phyloP scores from a whole-genome alignment of 2,888 invertebrate species.

The Hemaris fuciformis region DNA sequence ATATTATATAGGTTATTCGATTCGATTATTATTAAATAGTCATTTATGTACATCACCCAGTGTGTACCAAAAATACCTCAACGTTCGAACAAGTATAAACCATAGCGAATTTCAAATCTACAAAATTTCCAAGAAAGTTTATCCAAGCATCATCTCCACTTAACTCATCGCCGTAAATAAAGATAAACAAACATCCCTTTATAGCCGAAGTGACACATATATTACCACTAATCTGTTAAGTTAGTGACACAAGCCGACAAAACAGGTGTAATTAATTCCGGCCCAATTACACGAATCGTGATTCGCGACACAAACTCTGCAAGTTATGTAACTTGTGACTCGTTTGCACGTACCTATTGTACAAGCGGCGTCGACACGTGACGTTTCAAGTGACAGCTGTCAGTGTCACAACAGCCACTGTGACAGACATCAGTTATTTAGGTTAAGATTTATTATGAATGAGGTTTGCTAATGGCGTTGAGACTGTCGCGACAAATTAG shows the following conservation, averaged over 20 bases:
- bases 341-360: constrained; percentile 19
- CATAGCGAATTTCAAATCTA: too few species aligned
- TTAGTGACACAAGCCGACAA: constrained; percentile 43
- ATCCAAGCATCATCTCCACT: neutral
- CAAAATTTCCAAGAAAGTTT: neutral
- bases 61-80: too few species aligned
- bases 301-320: constrained; percentile 47
- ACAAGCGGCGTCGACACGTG: constrained; percentile 13
- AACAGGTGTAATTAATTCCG: constrained; percentile 67
- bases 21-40: too few species aligned
- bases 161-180: neutral
- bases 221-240: constrained; percentile 19
- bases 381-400: constrained; percentile 16
- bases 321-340: constrained; percentile 24
- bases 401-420: neutral
- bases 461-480: too few species aligned
- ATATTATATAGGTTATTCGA: too few species aligned
- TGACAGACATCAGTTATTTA: neutral
- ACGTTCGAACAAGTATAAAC: too few species aligned
- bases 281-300: constrained; percentile 62
- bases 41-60: too few species aligned
- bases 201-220: neutral
- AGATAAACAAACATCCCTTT: neutral
- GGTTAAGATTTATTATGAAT: neutral
- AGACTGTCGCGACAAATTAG: neutral